Percentiles rank a stretch among this genome's conserved stretches.
These are phyloP conservation scores for Chironomus tepperi DNA, from an alignment of 1,140 invertebrate species.

Conservation along the genomic window DNA sequence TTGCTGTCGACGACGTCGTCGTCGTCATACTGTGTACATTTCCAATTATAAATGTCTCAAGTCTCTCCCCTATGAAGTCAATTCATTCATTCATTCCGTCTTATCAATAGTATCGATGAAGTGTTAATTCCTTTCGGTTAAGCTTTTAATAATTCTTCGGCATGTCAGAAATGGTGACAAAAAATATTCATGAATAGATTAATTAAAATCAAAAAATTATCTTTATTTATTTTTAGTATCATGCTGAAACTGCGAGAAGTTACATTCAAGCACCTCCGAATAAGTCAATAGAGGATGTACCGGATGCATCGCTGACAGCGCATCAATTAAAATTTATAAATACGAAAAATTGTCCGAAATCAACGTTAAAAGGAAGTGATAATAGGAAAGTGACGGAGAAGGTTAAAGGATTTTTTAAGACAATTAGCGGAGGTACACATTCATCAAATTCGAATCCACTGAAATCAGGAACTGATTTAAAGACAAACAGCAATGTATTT, in stretches of 20 bases:
- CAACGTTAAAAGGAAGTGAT: background rate
- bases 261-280: constrained; percentile 40
- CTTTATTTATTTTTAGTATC: constrained; percentile 28
- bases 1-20: no score
- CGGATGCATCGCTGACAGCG: constrained; percentile 28
- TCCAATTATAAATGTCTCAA: no score
- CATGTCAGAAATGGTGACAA: background rate
- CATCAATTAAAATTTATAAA: background rate
- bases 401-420: background rate
- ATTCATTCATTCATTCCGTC: no score
- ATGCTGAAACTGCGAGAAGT: constrained; percentile 39
- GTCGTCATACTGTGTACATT: no score
- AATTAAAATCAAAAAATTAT: background rate
- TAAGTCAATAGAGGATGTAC: constrained; percentile 38
- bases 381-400: background rate
- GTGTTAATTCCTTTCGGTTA: no score
- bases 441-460: background rate
- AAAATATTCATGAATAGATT: background rate
- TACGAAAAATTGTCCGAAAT: constrained; percentile 17
- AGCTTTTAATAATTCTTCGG: no score
- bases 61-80: no score
- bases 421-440: background rate
- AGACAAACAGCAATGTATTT: background rate
- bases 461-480: constrained; percentile 1
- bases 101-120: no score